Conservation (phyloP, 2,888 invertebrate species). For the Eupithecia inturbata region DNA sequence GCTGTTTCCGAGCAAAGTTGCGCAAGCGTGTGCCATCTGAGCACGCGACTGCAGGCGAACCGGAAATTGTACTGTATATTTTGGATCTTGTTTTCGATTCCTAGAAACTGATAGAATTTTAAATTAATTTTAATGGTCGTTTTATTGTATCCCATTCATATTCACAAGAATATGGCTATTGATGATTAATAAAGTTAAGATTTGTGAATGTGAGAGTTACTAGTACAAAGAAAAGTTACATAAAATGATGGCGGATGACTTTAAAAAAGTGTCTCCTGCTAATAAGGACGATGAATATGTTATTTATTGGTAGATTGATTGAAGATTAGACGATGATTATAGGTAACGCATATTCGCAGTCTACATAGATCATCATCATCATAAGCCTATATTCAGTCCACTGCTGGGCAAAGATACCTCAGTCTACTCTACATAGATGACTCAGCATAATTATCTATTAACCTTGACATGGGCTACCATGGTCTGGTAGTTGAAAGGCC, state of each 20-base stretch:
- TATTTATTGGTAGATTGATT: neutral
- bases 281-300: neutral
- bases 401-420: neutral
- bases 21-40: slow-evolving; percentile 58
- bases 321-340: neutral
- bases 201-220: neutral
- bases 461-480: slow-evolving; percentile 7
- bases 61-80: slow-evolving; percentile 51
- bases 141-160: neutral
- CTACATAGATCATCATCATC: neutral
- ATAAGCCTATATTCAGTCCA: neutral
- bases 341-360: neutral
- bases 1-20: slow-evolving; percentile 60
- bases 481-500: slow-evolving; percentile 22
- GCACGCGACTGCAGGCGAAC: slow-evolving; percentile 62
- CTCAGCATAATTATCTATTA: neutral
- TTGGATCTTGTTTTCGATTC: slow-evolving; percentile 28
- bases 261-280: neutral
- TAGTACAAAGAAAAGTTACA: neutral
- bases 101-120: slow-evolving; percentile 26
- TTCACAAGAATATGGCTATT: neutral
- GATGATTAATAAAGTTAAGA: neutral
- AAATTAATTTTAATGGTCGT: slow-evolving; percentile 4
- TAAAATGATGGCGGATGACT: neutral
- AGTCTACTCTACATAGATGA: neutral